A percentile compares a stretch with the other conserved stretches of the same genome.
These are phyloP conservation scores for Pteropus rufus DNA, from an alignment of 2,797 vertebrate species.

Conservation along the genomic window DNA sequence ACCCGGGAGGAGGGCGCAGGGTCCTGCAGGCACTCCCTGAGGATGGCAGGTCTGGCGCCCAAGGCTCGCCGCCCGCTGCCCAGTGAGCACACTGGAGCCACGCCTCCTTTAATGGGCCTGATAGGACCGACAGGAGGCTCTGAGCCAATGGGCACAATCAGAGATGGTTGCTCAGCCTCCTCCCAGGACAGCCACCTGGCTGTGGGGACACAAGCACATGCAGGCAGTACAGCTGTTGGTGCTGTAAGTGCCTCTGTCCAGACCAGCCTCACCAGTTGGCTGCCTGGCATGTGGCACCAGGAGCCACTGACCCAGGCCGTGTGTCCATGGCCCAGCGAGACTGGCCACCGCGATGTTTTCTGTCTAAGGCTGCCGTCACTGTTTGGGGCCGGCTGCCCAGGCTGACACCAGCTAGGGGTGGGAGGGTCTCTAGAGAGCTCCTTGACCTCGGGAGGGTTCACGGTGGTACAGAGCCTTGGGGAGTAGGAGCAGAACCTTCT, in stretches of 20 bases:
- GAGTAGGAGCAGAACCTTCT: too few relatives aligned
- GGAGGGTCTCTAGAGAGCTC: not conserved
- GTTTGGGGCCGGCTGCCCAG: not conserved
- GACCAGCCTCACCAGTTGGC: not conserved
- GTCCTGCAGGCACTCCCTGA: not conserved
- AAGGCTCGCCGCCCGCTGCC: not conserved
- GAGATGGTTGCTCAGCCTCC: not conserved
- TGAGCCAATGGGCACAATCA: not conserved
- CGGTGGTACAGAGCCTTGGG: not conserved
- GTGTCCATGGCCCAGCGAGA: accelerated
- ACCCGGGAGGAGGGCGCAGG: not conserved
- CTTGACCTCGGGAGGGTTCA: not conserved
- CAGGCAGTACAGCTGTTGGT: accelerated
- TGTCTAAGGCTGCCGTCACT: accelerated
- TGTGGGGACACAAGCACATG: accelerated
- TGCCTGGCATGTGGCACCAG: accelerated
- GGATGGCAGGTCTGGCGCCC: accelerated
- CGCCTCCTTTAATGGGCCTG: not conserved
- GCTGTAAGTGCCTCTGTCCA: not conserved
- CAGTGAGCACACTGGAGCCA: accelerated
- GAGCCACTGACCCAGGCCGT: accelerated
- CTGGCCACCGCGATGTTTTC: accelerated
- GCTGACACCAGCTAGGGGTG: accelerated
- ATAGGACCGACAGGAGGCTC: not conserved
- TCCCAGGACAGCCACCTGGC: not conserved